These are phyloP conservation scores for Atethmia centrago DNA, from an alignment of 2,888 invertebrate genomes.

Conservation along the genomic window DNA sequence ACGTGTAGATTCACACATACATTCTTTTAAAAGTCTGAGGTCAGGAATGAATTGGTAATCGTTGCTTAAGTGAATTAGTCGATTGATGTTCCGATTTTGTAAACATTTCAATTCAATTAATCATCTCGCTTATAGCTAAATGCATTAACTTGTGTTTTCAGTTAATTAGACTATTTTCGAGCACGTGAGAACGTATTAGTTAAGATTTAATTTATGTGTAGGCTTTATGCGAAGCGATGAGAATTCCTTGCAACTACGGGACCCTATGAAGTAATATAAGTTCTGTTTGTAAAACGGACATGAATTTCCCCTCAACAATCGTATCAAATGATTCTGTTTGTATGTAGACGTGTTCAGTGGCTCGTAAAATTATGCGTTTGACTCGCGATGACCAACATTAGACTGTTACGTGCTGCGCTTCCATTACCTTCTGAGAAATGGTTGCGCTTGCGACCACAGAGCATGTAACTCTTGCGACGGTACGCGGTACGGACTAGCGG, in stretches of 20 bases:
- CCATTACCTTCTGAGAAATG: conserved; percentile 74
- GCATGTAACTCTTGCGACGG: too few relatives aligned
- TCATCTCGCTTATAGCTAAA: neutral
- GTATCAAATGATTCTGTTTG: conserved; percentile 62
- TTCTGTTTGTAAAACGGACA: conserved; percentile 13
- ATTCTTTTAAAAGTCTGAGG: conserved; percentile 44
- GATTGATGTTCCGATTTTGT: conserved; percentile 9
- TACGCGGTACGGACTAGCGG: conserved; percentile 53
- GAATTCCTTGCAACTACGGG: neutral
- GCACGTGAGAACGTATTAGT: neutral
- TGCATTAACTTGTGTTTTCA: neutral
- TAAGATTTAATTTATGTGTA: neutral
- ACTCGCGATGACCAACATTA: conserved; percentile 69
- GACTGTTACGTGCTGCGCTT: conserved; percentile 69
- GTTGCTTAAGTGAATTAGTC: conserved; percentile 28
- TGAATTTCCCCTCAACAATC: conserved; percentile 49
- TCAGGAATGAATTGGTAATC: conserved; percentile 52
- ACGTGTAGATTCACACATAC: conserved; percentile 45
- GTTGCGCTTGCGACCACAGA: conserved; percentile 56
- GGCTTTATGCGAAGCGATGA: neutral
- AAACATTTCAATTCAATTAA: conserved; percentile 3
- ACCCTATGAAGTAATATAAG: neutral
- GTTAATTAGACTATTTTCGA: neutral
- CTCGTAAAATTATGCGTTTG: conserved; percentile 79
- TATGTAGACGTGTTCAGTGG: conserved; percentile 74